Evolutionary conservation across 2,797 vertebrate genomes (phyloP).

Genomic region (Lemur catta): DNA sequence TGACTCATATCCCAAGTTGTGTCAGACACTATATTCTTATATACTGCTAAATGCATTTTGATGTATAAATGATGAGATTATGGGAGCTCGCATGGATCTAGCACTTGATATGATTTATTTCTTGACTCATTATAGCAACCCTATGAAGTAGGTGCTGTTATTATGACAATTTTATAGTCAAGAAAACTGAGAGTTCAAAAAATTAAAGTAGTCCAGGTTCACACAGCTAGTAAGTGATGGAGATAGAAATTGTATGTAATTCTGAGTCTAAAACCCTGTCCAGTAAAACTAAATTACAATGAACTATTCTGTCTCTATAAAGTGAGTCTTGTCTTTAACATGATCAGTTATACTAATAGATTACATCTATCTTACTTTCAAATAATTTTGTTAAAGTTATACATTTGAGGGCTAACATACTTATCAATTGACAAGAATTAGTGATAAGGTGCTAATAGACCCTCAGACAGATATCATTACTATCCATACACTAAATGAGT

Average conservation of each 20-base stretch:
- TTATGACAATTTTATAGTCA: not conserved
- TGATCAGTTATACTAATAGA: not conserved
- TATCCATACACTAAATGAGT: not conserved
- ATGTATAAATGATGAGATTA: not conserved
- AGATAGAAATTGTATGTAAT: not conserved
- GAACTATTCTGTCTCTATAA: not conserved
- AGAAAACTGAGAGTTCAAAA: not conserved
- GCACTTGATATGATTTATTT: not conserved
- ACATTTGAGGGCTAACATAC: constrained; percentile 2
- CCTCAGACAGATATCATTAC: not conserved
- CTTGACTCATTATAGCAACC: not conserved
- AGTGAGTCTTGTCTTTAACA: not conserved
- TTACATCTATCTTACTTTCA: not conserved
- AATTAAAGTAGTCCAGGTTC: not conserved
- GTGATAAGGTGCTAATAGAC: not conserved
- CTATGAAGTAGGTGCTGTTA: not conserved
- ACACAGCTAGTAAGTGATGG: not conserved
- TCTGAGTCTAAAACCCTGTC: not conserved
- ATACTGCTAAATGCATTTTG: not conserved
- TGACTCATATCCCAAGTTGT: not conserved
- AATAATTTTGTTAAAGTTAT: not conserved
- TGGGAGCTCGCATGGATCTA: not conserved
- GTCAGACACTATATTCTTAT: not conserved
- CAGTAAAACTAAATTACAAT: not conserved
- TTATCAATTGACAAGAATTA: not conserved